Conservation (phyloP, 2,113 vertebrate genomes). For the Montifringilla adamsi region DNA sequence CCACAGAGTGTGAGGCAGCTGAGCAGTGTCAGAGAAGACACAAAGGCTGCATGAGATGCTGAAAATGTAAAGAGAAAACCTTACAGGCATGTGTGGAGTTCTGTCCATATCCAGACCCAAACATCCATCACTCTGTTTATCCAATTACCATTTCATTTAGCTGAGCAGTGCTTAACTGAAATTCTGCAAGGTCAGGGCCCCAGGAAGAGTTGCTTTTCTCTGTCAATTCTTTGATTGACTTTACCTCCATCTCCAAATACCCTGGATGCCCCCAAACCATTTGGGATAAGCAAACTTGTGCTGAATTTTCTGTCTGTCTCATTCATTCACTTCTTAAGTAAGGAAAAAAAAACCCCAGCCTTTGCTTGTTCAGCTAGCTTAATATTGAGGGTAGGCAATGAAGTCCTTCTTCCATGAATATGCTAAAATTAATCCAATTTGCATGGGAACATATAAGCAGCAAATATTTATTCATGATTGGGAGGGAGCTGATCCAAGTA, state of each 20-base stretch:
- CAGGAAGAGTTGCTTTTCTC: neutral
- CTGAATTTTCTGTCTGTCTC: neutral
- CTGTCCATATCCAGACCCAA: neutral
- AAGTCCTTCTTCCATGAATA: slow-evolving; percentile 42
- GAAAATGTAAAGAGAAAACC: neutral
- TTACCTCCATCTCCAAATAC: slow-evolving; percentile 16
- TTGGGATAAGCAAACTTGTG: neutral
- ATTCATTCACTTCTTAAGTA: neutral
- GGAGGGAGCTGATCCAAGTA: slow-evolving; percentile 33
- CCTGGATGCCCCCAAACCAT: slow-evolving; percentile 26
- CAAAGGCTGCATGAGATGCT: neutral
- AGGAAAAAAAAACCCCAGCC: accelerated
- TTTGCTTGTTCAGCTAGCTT: slow-evolving; percentile 42
- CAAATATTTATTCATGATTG: slow-evolving; percentile 58
- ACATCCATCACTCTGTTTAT: slow-evolving; percentile 4
- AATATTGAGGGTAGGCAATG: slow-evolving; percentile 23
- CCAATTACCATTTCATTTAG: slow-evolving; percentile 24
- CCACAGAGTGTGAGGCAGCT: accelerated
- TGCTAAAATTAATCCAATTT: slow-evolving; percentile 67
- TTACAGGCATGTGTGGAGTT: neutral
- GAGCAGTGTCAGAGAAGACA: neutral
- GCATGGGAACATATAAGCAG: slow-evolving; percentile 44
- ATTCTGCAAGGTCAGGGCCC: slow-evolving; percentile 28
- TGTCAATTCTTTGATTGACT: slow-evolving; percentile 9
- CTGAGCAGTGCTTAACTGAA: slow-evolving; percentile 18